phyloP scores from a whole-genome alignment of 2,797 vertebrate species.

The Rhyacichthys aspro region DNA sequence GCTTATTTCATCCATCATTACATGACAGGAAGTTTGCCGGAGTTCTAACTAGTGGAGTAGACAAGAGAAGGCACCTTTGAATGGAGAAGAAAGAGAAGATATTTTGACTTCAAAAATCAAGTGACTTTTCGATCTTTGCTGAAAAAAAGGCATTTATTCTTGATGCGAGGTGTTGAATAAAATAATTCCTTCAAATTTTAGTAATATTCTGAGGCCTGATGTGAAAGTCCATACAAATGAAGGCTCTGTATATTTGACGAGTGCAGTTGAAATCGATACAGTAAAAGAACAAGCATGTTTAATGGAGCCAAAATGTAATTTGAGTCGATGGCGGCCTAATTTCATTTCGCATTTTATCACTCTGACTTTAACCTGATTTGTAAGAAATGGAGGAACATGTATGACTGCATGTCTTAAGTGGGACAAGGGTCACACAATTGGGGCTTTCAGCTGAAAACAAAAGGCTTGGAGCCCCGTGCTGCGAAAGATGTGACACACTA shows the following conservation, averaged over 20 bases:
- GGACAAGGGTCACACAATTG: slow-evolving; percentile 23
- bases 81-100: not conserved
- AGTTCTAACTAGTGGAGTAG: not conserved
- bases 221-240: too few relatives aligned
- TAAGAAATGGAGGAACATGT: not conserved
- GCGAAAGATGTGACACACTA: slow-evolving; percentile 2
- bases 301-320: not conserved
- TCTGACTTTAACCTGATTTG: slow-evolving; percentile 1
- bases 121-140: not conserved
- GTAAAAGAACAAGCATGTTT: not conserved
- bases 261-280: not conserved
- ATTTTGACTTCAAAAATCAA: not conserved
- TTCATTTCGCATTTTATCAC: slow-evolving; percentile 1
- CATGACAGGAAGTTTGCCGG: not conserved
- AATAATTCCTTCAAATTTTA: too few relatives aligned
- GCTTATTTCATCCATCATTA: slow-evolving; percentile 8
- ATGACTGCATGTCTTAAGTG: not conserved
- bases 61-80: not conserved
- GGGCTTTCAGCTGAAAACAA: slow-evolving; percentile 1
- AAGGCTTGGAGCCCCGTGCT: slow-evolving; percentile 6
- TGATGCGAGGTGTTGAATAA: too few relatives aligned
- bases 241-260: too few relatives aligned
- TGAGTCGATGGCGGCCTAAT: not conserved
- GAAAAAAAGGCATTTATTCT: too few relatives aligned
- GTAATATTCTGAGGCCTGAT: too few relatives aligned